Evolutionary conservation across 2,888 invertebrate genomes (phyloP), one percentile per base, ranked within the genome.

Genomic region (Suillia variegata): DNA sequence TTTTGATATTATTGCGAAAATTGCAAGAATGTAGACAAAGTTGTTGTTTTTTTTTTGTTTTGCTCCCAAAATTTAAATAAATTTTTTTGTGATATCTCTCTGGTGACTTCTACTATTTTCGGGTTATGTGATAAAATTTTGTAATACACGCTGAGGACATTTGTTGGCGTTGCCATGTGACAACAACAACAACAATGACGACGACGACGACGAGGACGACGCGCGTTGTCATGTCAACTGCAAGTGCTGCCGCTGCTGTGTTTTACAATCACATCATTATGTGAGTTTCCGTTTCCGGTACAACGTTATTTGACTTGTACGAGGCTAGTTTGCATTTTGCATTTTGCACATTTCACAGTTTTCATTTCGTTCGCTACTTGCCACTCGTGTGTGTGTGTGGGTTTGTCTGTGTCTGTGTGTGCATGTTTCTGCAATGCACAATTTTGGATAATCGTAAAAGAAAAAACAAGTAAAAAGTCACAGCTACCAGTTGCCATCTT

Each of bases 1-100:
- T 26, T 26, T 26, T 26, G 10, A 26, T 26, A 26, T 26, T 26
- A 26, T 26, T 26, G n/a, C n/a, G n/a, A n/a, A n/a, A n/a, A n/a
- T n/a, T n/a, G n/a, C n/a, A n/a, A n/a, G n/a, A n/a, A 33, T 21
- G 15, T 20, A 15, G 50, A 26, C 26, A 21, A 5, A 50, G 21
- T 12, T 17, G 12, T 17, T 21, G n/a, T n/a, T 70, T 70, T 74
- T 74, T 74, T 74, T 73, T 66, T 70, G 66, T 74, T 74, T 74
- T 73, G 73, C 67, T 69, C 73, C 65, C 54, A n/a, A n/a, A n/a
- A n/a, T n/a, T n/a, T n/a, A n/a, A n/a, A n/a, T n/a, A n/a, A n/a
- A n/a, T n/a, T n/a, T 42, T 47, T n/a, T n/a, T n/a, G n/a, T 26
- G 33, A 56, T 51, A 54, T 54, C 50, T 49, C 45, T 55, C 45